Conservation (phyloP, 2,888 invertebrate genomes). For the Chamaedrilus cognettii region DNA sequence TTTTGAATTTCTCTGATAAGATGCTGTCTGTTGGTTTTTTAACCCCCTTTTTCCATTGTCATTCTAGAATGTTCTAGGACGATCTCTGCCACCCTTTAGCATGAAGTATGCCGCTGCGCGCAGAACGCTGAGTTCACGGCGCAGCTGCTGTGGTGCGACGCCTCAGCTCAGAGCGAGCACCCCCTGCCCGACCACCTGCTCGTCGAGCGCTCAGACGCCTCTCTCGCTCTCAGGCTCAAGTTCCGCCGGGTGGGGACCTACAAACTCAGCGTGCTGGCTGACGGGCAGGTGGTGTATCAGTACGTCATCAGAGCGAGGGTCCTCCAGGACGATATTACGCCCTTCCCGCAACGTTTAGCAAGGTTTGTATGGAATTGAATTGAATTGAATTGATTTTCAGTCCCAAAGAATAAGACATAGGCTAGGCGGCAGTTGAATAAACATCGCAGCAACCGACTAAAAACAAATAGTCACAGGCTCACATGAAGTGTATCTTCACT, state of each 20-base stretch:
- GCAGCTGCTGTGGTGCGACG: background rate
- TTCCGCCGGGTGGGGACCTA: constrained; percentile 22
- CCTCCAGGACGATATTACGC: background rate
- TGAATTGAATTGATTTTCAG: too few species aligned
- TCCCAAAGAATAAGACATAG: too few species aligned
- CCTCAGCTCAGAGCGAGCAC: background rate
- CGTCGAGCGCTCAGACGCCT: background rate
- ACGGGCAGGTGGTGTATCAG: constrained; percentile 4
- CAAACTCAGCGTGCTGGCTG: constrained; percentile 12
- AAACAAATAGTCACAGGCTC: too few species aligned
- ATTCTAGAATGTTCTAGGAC: too few species aligned
- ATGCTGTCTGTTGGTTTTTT: background rate
- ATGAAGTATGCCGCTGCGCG: too few species aligned
- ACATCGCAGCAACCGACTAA: too few species aligned
- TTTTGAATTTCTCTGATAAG: too few species aligned
- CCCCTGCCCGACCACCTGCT: constrained; percentile 14
- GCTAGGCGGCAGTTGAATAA: too few species aligned
- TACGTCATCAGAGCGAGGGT: constrained; percentile 20
- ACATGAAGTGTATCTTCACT: too few species aligned
- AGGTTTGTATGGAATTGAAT: too few species aligned
- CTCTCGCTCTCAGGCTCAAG: constrained; percentile 6
- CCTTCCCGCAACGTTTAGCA: background rate
- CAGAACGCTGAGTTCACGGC: background rate
- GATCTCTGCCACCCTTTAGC: too few species aligned
- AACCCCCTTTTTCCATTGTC: background rate